Evolutionary conservation across 2,113 vertebrate genomes (phyloP).

Genomic region (Mesoclemmys tuberculata): DNA sequence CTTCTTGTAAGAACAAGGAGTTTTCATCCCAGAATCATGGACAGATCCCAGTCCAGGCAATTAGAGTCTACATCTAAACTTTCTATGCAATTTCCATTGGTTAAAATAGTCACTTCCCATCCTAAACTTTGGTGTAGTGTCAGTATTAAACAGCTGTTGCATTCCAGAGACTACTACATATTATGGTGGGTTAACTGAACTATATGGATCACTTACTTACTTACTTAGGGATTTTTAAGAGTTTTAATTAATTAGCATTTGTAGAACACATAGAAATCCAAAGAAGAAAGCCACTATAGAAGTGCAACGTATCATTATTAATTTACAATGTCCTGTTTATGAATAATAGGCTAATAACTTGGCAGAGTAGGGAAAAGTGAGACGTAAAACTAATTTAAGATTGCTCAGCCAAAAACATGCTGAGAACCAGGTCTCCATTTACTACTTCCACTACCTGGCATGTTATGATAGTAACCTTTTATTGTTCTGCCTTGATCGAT

Average conservation of each 20-base stretch:
- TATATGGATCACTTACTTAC: conserved; percentile 31
- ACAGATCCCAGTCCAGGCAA: background rate
- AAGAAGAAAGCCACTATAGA: conserved; percentile 48
- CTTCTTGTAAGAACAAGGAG: background rate
- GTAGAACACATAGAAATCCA: conserved; percentile 41
- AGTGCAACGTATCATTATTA: conserved; percentile 54
- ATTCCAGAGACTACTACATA: background rate
- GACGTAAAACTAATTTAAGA: background rate
- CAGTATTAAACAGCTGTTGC: background rate
- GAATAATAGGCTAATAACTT: conserved; percentile 25
- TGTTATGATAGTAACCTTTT: background rate
- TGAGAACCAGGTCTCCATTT: background rate
- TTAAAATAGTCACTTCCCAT: background rate
- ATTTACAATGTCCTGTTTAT: conserved; percentile 39
- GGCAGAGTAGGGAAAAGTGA: background rate
- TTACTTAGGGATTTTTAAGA: conserved; percentile 59
- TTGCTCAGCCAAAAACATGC: background rate
- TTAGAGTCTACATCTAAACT: background rate
- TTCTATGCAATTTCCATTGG: background rate
- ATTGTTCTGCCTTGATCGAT: background rate
- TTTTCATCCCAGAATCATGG: background rate
- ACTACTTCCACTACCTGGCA: background rate
- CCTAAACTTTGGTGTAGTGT: background rate
- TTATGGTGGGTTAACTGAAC: conserved; percentile 29
- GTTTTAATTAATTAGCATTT: conserved; percentile 57